Base-by-base conservation (phyloP, 2,797 vertebrate genomes). In the Spheniscus humboldti region DNA sequence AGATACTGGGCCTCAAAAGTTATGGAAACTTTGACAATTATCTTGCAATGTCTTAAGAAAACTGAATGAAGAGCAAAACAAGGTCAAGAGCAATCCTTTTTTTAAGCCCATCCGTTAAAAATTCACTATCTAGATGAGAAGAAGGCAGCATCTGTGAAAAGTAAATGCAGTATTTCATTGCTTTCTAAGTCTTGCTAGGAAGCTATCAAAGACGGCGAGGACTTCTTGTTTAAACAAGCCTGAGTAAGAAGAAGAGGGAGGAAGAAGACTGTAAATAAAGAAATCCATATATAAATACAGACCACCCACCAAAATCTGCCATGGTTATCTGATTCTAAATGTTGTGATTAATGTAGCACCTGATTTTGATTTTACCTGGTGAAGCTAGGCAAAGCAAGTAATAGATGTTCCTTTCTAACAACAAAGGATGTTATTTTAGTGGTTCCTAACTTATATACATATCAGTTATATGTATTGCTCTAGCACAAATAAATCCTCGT, bases 191-290 rank as follows among this genome's bases (percentile, higher is more conserved):
- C 60, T 78, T 53, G 55, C 66, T 75, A 83, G 63, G 69, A 95
- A 47, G 60, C 52, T 79, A 73, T 63, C 68, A 85, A 91, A 72
- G 81, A 76, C 1, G 0, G 75, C 64, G 79, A 78, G 48, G 62
- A 81, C n/a, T 88, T 84, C 79, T 94, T 92, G 66, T 84, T 88
- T 82, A 95, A 96, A 91, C 69, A 96, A 93, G 56, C 39, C 43
- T 37, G 45, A 88, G 64, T 62, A 86, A 93, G 37, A 92, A 37
- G 20, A 20, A 81, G 30, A 60, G 9, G 73, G 63, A 82, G 35
- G 67, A 80, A 87, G 30, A 91, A 43, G 71, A 93, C 50, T 73
- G 43, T 77, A 93, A 90, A 94, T 77, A 83, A 92, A 90, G 39
- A 95, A 95, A 94, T 64, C 27, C 66, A 59, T 74, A 48, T 23